phyloP scores from a whole-genome alignment of 2,888 invertebrate species.

The Rhyacophila evoluta region DNA sequence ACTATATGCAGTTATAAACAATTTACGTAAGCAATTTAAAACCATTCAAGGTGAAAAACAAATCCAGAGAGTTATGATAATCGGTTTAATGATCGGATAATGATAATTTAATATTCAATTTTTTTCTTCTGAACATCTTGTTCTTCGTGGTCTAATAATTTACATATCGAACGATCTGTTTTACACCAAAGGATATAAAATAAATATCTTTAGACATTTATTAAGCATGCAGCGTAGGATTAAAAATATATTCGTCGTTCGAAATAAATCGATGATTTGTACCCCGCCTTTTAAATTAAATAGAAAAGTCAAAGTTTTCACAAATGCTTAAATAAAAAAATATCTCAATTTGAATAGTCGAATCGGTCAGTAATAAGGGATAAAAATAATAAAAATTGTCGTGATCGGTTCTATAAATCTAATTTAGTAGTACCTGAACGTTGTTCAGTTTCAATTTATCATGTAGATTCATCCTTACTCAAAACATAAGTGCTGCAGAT shows the following conservation, averaged over 20 bases:
- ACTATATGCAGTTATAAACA: neutral
- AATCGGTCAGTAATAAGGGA: neutral
- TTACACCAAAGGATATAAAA: neutral
- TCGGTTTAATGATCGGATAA: no score
- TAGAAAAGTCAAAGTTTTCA: neutral
- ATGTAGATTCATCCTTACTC: no score
- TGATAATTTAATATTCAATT: no score
- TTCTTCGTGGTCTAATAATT: neutral
- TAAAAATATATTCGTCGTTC: neutral
- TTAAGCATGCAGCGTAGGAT: neutral
- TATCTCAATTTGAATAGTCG: neutral
- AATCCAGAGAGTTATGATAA: no score
- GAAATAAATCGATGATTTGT: neutral
- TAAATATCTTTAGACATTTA: neutral
- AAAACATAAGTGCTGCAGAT: no score
- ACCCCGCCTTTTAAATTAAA: neutral
- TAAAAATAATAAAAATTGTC: no score
- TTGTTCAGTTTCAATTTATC: no score
- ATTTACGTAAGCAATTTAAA: neutral
- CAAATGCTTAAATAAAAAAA: neutral
- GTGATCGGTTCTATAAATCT: no score
- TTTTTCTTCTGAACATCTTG: neutral
- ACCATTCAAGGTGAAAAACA: neutral
- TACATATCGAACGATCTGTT: slow-evolving; percentile 14
- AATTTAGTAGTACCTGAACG: no score